These are phyloP conservation scores for Mayetiola destructor DNA, from an alignment of 2,888 invertebrate species.

Conservation along the genomic window DNA sequence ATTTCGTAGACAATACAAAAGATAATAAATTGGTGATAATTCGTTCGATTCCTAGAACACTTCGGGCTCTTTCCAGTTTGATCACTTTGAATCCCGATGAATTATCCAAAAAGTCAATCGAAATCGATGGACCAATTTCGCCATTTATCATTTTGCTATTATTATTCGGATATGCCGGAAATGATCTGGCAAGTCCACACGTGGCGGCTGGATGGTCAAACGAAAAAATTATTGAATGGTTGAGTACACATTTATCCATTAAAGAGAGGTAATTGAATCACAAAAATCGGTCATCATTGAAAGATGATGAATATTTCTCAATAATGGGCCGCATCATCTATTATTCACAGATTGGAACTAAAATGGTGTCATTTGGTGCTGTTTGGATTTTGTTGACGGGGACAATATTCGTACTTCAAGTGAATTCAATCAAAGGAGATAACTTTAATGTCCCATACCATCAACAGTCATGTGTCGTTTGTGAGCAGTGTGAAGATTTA, in stretches of 20 bases:
- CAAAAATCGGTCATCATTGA: not conserved
- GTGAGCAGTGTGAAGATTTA: too few relatives aligned
- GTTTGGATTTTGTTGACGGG: too few relatives aligned
- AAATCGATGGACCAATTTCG: constrained; percentile 63
- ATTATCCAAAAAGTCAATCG: constrained; percentile 58
- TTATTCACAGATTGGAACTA: constrained; percentile 48
- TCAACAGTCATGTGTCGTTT: too few relatives aligned
- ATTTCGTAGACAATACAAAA: not conserved
- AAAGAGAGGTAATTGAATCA: constrained; percentile 42
- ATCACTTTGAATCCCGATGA: constrained; percentile 62
- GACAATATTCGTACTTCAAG: too few relatives aligned
- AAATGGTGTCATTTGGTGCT: too few relatives aligned
- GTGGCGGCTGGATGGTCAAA: constrained; percentile 80
- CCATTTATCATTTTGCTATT: constrained; percentile 70
- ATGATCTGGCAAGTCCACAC: constrained; percentile 76
- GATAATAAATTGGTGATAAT: not conserved
- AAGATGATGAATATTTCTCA: not conserved
- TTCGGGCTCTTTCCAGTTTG: constrained; percentile 71
- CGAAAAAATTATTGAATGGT: constrained; percentile 72
- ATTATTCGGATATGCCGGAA: constrained; percentile 67
- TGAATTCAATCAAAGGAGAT: too few relatives aligned
- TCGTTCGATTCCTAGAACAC: constrained; percentile 38
- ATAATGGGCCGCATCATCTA: not conserved
- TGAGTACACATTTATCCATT: constrained; percentile 72
- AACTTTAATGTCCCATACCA: too few relatives aligned